These are phyloP conservation scores for Microcebus lehilahytsara DNA, from an alignment of 2,113 vertebrate genomes.

Conservation along the genomic window DNA sequence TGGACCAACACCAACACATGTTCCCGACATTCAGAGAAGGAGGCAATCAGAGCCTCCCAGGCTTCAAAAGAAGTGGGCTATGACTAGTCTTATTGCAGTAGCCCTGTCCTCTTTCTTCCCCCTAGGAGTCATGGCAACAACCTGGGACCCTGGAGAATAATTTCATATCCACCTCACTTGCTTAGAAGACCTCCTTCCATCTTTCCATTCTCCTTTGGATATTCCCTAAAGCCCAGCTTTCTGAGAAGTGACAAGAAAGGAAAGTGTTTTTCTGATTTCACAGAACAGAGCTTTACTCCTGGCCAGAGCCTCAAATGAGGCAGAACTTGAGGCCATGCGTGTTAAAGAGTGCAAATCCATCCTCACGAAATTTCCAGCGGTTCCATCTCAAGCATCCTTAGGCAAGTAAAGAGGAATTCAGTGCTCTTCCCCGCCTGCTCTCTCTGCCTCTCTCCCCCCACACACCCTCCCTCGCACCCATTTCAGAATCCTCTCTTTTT, in stretches of 20 bases:
- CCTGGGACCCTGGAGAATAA: not conserved
- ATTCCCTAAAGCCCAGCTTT: not conserved
- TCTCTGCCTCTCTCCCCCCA: not conserved
- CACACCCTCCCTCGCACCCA: constrained; percentile 11
- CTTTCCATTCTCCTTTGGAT: not conserved
- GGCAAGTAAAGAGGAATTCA: not conserved
- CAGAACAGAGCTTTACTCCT: not conserved
- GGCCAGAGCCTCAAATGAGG: not conserved
- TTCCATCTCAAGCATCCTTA: constrained; percentile 10
- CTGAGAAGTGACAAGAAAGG: not conserved
- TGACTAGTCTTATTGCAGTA: not conserved
- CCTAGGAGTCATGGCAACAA: not conserved
- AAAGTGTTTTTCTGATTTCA: not conserved
- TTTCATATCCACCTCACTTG: not conserved
- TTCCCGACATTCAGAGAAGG: not conserved
- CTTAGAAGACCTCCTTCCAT: not conserved
- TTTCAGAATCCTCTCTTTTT: constrained; percentile 54
- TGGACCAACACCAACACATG: not conserved
- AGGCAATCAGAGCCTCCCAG: not conserved
- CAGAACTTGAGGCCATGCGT: not conserved
- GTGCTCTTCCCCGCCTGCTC: not conserved
- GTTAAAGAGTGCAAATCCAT: constrained; percentile 16
- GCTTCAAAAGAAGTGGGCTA: not conserved
- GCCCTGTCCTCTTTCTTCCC: not conserved
- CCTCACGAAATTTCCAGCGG: not conserved